These are phyloP conservation scores for Samia ricini DNA, from an alignment of 1,140 invertebrate genomes.

Conservation along the genomic window DNA sequence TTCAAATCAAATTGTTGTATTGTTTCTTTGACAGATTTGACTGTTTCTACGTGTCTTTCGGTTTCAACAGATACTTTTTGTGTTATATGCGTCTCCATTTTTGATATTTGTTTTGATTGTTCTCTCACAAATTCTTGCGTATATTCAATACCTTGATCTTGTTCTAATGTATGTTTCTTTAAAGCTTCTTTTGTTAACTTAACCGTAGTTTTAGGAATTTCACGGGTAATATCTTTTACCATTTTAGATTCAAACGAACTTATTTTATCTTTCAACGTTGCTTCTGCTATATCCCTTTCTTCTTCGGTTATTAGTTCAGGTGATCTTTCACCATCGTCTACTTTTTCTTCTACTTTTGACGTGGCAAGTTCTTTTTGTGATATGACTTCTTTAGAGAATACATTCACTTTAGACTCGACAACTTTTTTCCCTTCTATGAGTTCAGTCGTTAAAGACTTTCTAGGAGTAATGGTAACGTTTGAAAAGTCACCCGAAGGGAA, in stretches of 20 bases:
- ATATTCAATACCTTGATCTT: conserved; percentile 74
- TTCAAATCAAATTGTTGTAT: conserved; percentile 69
- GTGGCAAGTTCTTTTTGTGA: conserved; percentile 71
- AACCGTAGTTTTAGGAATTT: conserved; percentile 59
- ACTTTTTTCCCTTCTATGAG: conserved; percentile 47
- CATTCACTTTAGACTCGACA: conserved; percentile 53
- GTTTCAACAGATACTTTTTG: conserved; percentile 51
- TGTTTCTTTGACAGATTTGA: conserved; percentile 68
- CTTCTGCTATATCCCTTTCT: conserved; percentile 70
- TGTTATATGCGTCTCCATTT: conserved; percentile 38
- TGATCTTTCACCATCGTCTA: conserved; percentile 66
- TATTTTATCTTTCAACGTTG: conserved; percentile 71
- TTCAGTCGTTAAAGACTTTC: conserved; percentile 66
- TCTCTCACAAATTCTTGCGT: conserved; percentile 76
- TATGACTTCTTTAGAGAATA: conserved; percentile 54
- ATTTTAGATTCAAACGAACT: conserved; percentile 73
- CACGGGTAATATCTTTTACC: conserved; percentile 57
- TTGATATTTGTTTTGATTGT: conserved; percentile 66
- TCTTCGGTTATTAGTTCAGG: conserved; percentile 58
- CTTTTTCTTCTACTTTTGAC: conserved; percentile 66
- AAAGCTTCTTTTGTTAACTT: conserved; percentile 76
- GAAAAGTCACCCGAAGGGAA: conserved; percentile 76
- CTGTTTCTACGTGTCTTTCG: conserved; percentile 47
- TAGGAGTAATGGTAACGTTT: conserved; percentile 71
- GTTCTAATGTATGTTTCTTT: conserved; percentile 71